Percentiles rank a stretch among this genome's conserved stretches.
Conservation (phyloP, 2,797 vertebrate genomes). For the Hoplostethus mediterraneus region DNA sequence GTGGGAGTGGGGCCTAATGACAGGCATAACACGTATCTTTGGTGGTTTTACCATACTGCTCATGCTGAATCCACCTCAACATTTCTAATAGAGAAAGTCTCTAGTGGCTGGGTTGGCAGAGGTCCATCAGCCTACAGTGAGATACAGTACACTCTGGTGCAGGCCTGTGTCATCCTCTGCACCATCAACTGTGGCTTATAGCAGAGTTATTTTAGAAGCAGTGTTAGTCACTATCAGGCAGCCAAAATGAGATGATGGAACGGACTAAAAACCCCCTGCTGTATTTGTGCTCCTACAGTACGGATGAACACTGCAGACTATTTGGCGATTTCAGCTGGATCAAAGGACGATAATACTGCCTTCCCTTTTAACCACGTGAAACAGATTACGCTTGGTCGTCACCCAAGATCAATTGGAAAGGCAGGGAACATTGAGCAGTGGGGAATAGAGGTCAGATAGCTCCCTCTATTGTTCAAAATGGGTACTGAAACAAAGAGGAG, state of each 20-base stretch:
- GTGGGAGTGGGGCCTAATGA: conserved; percentile 33
- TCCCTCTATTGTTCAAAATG: conserved; percentile 54
- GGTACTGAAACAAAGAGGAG: conserved; percentile 31
- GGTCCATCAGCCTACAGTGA: conserved; percentile 69
- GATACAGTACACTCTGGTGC: conserved; percentile 59
- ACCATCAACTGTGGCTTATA: conserved; percentile 55
- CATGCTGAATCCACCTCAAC: conserved; percentile 58
- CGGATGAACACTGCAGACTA: conserved; percentile 23
- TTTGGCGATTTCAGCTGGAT: conserved; percentile 52
- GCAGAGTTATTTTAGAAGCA: conserved; percentile 55
- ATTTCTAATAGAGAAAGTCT: conserved; percentile 56
- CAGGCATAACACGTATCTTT: conserved; percentile 25
- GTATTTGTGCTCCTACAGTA: conserved; percentile 36
- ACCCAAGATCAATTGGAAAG: conserved; percentile 49
- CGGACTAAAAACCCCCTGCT: conserved; percentile 25
- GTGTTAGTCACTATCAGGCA: conserved; percentile 48
- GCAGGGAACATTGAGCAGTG: conserved; percentile 11
- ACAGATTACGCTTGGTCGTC: conserved; percentile 54
- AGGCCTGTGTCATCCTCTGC: conserved; percentile 63
- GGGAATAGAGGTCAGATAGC: conserved; percentile 43
- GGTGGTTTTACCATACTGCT: conserved; percentile 48
- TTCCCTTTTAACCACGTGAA: conserved; percentile 52
- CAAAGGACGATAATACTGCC: conserved; percentile 45
- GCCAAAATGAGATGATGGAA: conserved; percentile 52
- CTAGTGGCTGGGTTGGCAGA: conserved; percentile 68